A percentile compares a stretch with the other conserved stretches of the same genome.
Conservation (phyloP, 2,797 vertebrate genomes). For the Dendrocincla fuliginosa region DNA sequence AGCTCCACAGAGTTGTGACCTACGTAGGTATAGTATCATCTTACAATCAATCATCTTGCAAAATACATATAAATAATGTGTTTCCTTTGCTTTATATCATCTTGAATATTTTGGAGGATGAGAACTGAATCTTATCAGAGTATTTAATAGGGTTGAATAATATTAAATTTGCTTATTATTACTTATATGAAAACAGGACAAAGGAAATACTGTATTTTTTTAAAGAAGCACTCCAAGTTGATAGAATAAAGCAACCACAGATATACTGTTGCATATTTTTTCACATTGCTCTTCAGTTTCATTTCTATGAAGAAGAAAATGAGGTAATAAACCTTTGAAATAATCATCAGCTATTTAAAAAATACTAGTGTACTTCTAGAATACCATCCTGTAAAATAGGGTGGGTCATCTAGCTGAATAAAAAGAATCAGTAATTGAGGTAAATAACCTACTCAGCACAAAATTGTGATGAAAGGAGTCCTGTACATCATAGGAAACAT, state of each 20-base stretch:
- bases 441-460: not conserved
- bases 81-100: not conserved
- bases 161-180: not conserved
- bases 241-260: not conserved
- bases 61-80: not conserved
- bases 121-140: not conserved
- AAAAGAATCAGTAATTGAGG: not conserved
- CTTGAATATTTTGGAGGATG: not conserved
- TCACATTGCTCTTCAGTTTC: not conserved
- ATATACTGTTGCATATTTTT: not conserved
- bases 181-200: not conserved
- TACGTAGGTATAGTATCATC: not conserved
- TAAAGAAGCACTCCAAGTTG: accelerated
- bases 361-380: not conserved
- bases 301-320: not conserved
- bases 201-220: not conserved
- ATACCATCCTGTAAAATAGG: not conserved
- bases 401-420: not conserved
- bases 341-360: not conserved
- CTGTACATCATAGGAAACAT: not conserved
- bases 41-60: not conserved
- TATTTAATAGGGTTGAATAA: not conserved
- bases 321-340: not conserved
- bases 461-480: not conserved
- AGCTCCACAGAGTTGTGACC: not conserved